Base-by-base conservation (phyloP, 2,113 vertebrate species). In the Lichenostomus cassidix region DNA sequence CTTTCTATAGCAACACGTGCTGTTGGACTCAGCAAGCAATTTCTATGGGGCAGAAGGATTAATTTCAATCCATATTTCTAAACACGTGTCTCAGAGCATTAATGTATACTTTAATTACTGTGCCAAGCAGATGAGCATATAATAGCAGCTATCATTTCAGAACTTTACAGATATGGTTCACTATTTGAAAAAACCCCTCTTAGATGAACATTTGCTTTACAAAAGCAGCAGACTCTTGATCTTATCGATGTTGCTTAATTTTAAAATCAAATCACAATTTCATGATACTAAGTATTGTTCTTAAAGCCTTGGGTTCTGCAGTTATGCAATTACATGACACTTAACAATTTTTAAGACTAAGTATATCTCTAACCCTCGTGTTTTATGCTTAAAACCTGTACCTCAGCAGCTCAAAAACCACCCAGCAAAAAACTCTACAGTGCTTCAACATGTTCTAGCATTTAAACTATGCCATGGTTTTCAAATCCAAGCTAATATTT, bases 241-340 rank as follows among this genome's bases (percentile, higher is more conserved):
- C 67, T 65, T 77, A 80, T 49, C 4, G 3, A 65, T n/a, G 55
- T 28, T 90, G 37, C 59, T 85, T 92, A 50, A 89, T 80, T 91
- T 94, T 71, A 77, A 86, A 87, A 94, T 73, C 49, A 92, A 89
- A 89, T 80, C 81, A 83, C 62, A 89, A 55, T 77, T 58, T 80
- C 59, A 47, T 28, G 27, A 89, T 83, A 42, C 20, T 79, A 29
- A 25, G 55, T 28, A 42, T 20, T 82, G 56, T 64, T 92, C 78
- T 76, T 74, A 42, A 85, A 87, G 82, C 29, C 46, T 52, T 37
- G 15, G 63, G 42, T 85, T 87, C 67, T 55, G 59, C 37, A 77
- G 69, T 83, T 85, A 90, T 22, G 22, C 85, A 90, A 86, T 77
- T 92, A 90, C n/a, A 83, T 41, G 50, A 35, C 69, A 93, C 37